Evolutionary conservation across 2,113 vertebrate species (phyloP).

Genomic region (Panthera leo): DNA sequence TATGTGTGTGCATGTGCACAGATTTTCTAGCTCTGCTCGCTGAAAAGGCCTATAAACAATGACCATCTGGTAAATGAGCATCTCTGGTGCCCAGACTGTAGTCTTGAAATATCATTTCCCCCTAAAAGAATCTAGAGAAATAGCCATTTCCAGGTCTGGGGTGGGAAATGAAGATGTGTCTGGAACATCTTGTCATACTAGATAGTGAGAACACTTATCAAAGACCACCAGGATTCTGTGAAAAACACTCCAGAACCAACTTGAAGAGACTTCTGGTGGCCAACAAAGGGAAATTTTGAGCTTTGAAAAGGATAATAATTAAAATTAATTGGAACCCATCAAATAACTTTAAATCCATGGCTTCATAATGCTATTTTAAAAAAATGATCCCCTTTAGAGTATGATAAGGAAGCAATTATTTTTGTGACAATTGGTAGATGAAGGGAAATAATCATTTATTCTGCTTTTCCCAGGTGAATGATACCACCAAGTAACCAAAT

Average conservation of each 20-base stretch:
- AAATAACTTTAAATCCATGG: not conserved
- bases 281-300: not conserved
- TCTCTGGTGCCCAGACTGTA: not conserved
- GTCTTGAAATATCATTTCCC: not conserved
- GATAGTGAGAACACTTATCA: not conserved
- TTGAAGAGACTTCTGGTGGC: not conserved
- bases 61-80: not conserved
- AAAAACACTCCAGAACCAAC: not conserved
- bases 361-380: not conserved
- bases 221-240: not conserved
- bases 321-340: slow-evolving; percentile 3
- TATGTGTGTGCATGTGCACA: not conserved
- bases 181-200: not conserved
- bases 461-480: not conserved
- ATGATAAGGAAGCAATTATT: not conserved
- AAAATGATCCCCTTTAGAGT: not conserved
- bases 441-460: slow-evolving; percentile 6
- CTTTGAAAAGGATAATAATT: not conserved
- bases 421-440: not conserved
- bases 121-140: not conserved
- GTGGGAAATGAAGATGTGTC: not conserved
- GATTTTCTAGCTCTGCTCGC: not conserved
- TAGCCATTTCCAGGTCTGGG: not conserved
- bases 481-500: not conserved
- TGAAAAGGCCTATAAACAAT: not conserved